Conservation (phyloP, 92 coral and sea anemone genomes). For the Palythoa heliodiscus region DNA sequence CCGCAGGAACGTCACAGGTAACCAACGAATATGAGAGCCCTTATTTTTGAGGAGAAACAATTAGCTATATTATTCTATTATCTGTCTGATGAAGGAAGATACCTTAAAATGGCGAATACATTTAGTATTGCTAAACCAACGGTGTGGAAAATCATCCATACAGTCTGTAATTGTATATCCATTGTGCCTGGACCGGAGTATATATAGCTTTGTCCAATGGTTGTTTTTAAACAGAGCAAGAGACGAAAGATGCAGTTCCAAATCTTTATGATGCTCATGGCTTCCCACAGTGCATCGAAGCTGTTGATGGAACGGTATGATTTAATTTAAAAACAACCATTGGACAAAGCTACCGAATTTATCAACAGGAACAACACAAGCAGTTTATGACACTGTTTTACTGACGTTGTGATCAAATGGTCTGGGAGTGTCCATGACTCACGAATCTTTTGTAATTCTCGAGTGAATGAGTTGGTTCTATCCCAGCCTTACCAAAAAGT, state of each 20-base stretch:
- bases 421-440: not conserved
- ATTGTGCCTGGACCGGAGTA: conserved; percentile 12
- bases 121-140: not conserved
- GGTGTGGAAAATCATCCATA: not conserved
- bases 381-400: too few species aligned
- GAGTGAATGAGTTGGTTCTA: not conserved
- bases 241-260: not conserved
- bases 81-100: not conserved
- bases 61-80: not conserved
- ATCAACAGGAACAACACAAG: not conserved
- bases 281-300: not conserved
- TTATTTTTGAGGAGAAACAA: not conserved
- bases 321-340: not conserved
- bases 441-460: not conserved
- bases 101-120: not conserved
- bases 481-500: not conserved
- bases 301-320: too few species aligned
- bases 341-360: not conserved
- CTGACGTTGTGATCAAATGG: not conserved
- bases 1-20: not conserved
- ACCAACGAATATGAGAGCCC: conserved; percentile 12
- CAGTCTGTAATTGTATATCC: not conserved
- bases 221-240: not conserved
- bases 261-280: not conserved
- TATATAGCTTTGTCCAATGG: too few species aligned